A percentile compares a stretch with the other conserved stretches of the same genome.
These are phyloP conservation scores for Onychorhynchus coronatus DNA, from an alignment of 2,113 vertebrate genomes.

Conservation along the genomic window DNA sequence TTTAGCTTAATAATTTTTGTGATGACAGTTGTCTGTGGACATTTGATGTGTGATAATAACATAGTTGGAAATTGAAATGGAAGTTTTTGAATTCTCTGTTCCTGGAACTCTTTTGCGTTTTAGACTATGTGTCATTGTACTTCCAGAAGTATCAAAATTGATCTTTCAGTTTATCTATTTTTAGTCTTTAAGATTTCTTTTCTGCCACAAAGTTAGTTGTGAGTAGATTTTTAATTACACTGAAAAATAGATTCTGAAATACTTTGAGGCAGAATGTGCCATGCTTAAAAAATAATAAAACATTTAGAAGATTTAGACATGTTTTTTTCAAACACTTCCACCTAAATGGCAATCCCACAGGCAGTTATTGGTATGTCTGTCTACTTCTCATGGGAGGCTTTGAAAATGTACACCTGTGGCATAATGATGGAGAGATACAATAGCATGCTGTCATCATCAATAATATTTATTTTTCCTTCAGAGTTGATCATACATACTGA, in stretches of 20 bases:
- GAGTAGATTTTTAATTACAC: not conserved
- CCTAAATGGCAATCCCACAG: conserved; percentile 19
- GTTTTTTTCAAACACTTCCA: conserved; percentile 13
- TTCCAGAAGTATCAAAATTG: not conserved
- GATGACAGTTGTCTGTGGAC: not conserved
- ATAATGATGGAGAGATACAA: conserved; percentile 28
- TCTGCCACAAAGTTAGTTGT: not conserved
- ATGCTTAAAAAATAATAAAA: not conserved
- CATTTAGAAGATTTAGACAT: not conserved
- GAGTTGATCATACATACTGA: conserved; percentile 43
- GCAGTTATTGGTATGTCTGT: conserved; percentile 23
- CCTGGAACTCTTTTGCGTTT: not conserved
- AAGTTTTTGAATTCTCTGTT: not conserved
- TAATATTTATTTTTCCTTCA: conserved; percentile 62
- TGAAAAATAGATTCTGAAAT: not conserved
- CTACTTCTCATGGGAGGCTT: conserved; percentile 16
- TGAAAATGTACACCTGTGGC: not conserved
- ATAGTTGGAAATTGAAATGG: not conserved
- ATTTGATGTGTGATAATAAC: not conserved
- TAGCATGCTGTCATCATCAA: conserved; percentile 38
- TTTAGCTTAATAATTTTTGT: not conserved
- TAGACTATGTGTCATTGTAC: not conserved
- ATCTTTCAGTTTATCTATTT: not conserved
- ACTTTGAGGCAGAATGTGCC: not conserved
- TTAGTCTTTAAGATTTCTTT: not conserved